Conservation (phyloP, 2,888 invertebrate species). For the Mythimna pallens region DNA sequence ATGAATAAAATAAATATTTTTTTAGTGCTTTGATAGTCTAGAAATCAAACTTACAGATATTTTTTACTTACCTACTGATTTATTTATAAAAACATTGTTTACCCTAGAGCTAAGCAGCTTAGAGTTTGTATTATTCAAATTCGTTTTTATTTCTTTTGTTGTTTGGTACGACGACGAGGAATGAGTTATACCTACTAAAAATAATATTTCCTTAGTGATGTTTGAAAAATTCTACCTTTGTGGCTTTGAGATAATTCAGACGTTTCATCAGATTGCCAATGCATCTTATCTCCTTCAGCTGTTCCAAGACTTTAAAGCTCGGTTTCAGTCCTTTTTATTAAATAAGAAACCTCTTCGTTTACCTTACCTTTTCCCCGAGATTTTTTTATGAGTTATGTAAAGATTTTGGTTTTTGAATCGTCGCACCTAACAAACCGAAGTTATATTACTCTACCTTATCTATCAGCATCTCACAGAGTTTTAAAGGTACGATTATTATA, state of each 20-base stretch:
- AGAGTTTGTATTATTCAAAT: neutral
- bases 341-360: neutral
- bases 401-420: neutral
- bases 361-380: neutral
- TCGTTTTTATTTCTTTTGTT: neutral
- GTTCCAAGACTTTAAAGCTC: neutral
- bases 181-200: too few species aligned
- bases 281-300: constrained; percentile 2
- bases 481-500: constrained; percentile 12
- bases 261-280: constrained; percentile 19
- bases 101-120: too few species aligned
- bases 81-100: too few species aligned
- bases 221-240: constrained; percentile 36
- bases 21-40: too few species aligned
- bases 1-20: too few species aligned
- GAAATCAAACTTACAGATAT: too few species aligned
- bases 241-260: constrained; percentile 17
- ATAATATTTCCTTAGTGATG: constrained; percentile 2
- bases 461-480: constrained; percentile 9
- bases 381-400: neutral
- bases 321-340: neutral
- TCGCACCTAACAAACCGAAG: neutral
- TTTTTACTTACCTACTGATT: too few species aligned
- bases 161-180: neutral
- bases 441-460: constrained; percentile 23